phyloP scores from a whole-genome alignment of 2,113 vertebrate genomes.

The Cavia aperea region DNA sequence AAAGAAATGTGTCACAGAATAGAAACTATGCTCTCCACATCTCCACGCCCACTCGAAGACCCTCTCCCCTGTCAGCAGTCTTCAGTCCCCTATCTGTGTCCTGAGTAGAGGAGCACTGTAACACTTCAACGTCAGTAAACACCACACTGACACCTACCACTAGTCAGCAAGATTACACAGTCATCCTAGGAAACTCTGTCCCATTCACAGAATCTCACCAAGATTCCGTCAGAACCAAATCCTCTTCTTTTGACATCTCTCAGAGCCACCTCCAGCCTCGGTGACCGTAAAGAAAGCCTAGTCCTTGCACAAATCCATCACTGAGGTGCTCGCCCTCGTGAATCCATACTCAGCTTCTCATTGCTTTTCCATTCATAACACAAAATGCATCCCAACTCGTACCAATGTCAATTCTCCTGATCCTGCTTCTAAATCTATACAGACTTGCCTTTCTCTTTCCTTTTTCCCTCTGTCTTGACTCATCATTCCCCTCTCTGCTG shows the following conservation, averaged over 20 bases:
- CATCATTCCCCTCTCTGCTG: not conserved
- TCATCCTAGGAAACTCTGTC: not conserved
- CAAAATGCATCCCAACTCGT: not conserved
- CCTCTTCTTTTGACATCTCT: not conserved
- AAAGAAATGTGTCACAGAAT: not conserved
- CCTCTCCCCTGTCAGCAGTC: not conserved
- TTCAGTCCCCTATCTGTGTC: not conserved
- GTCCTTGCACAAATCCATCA: not conserved
- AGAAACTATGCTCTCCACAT: not conserved
- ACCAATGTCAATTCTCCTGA: not conserved
- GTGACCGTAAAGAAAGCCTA: not conserved
- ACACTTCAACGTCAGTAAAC: not conserved
- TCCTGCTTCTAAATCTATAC: not conserved
- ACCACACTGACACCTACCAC: not conserved
- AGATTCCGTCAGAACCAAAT: not conserved
- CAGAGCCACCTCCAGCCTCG: not conserved
- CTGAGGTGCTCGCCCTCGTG: not conserved
- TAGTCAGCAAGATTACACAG: not conserved
- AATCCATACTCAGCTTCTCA: not conserved
- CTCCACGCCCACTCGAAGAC: not conserved
- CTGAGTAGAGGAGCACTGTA: not conserved
- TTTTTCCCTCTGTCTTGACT: not conserved
- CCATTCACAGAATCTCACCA: not conserved
- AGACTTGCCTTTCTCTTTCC: not conserved
- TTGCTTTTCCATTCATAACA: no score